Evolutionary conservation across 2,888 invertebrate species (phyloP).

Genomic region (Macaria notata): DNA sequence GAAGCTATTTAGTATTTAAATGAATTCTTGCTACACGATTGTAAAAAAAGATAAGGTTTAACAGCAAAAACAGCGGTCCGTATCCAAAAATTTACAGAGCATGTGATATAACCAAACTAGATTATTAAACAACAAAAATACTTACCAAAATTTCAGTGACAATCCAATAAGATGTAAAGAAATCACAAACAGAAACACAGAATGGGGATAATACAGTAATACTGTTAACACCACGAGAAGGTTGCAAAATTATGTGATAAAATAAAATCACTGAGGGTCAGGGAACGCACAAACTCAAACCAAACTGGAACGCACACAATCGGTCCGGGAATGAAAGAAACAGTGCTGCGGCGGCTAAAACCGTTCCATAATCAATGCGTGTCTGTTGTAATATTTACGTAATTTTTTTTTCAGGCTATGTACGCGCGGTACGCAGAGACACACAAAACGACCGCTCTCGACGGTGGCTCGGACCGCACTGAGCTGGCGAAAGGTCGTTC

Average conservation of each 20-base stretch:
- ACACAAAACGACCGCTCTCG: slow-evolving; percentile 61
- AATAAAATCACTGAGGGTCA: slow-evolving; percentile 73
- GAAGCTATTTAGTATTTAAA: no score
- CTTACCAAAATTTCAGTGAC: slow-evolving; percentile 67
- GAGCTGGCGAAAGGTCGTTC: slow-evolving; percentile 80
- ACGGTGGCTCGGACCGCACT: slow-evolving; percentile 79
- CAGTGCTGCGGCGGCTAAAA: slow-evolving; percentile 52
- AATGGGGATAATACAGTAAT: slow-evolving; percentile 50
- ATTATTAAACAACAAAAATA: slow-evolving; percentile 23
- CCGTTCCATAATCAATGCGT: slow-evolving; percentile 73
- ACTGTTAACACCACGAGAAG: slow-evolving; percentile 61
- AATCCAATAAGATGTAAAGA: slow-evolving; percentile 70
- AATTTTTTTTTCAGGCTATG: slow-evolving; percentile 75
- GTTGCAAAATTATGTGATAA: slow-evolving; percentile 67
- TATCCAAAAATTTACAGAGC: no score
- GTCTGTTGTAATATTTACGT: slow-evolving; percentile 80
- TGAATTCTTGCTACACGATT: no score
- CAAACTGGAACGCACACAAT: slow-evolving; percentile 48
- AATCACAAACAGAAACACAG: slow-evolving; percentile 72
- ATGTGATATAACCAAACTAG: no score
- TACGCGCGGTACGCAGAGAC: slow-evolving; percentile 54
- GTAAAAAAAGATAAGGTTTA: no score
- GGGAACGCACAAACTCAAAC: slow-evolving; percentile 66
- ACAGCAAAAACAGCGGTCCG: no score
- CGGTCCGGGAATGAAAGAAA: slow-evolving; percentile 41